phyloP scores from a whole-genome alignment of 2,888 invertebrate species.

The Drosophila mercatorum region DNA sequence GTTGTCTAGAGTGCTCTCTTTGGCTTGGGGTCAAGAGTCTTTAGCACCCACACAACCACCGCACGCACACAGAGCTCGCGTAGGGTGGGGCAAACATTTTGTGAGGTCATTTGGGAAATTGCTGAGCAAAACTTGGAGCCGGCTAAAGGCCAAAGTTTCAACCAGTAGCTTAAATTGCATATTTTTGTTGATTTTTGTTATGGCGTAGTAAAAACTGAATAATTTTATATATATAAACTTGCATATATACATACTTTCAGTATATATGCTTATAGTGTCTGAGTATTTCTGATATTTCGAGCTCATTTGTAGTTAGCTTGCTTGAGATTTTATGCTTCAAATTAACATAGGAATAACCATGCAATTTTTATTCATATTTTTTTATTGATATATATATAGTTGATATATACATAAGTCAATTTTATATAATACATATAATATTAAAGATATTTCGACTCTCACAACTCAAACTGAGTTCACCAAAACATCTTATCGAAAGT shows the following conservation, averaged over 20 bases:
- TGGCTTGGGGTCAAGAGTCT: conserved; percentile 37
- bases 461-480: background rate
- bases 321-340: background rate
- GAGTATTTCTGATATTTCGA: background rate
- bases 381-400: background rate
- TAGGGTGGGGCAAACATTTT: conserved; percentile 36
- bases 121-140: conserved; percentile 40
- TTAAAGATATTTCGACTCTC: background rate
- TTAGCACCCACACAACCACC: conserved; percentile 24
- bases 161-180: conserved; percentile 38
- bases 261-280: too few relatives aligned
- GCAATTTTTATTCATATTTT: background rate
- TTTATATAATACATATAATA: background rate
- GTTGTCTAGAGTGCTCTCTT: conserved; percentile 22
- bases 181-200: conserved; percentile 17
- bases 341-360: background rate
- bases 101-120: conserved; percentile 58
- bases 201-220: conserved; percentile 15
- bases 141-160: conserved; percentile 55
- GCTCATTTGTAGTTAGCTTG: background rate
- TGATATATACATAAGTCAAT: background rate
- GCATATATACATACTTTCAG: background rate
- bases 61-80: conserved; percentile 6
- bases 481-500: background rate
- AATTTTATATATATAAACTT: background rate